Conservation (phyloP, 2,797 vertebrate genomes). For the Hoplostethus mediterraneus region DNA sequence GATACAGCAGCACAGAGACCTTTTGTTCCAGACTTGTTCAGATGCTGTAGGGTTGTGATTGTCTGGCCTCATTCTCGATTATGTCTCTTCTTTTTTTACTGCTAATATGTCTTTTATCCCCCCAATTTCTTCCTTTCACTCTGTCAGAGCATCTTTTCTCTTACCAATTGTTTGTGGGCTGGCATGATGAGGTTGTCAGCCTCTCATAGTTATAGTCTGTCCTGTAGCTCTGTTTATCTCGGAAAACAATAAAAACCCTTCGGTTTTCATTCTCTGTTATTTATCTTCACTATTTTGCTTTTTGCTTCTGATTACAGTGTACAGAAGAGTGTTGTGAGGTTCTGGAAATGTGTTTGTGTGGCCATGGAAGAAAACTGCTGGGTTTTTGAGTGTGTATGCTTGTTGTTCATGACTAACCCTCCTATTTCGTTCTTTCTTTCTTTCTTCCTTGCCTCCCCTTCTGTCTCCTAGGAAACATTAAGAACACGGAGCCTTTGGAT, state of each 20-base stretch:
- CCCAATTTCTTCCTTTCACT: conserved; percentile 30
- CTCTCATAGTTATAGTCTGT: conserved; percentile 32
- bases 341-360: conserved; percentile 3
- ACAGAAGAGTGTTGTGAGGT: background rate
- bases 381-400: conserved; percentile 31
- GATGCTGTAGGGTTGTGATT: conserved; percentile 61
- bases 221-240: conserved; percentile 39
- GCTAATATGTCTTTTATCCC: conserved; percentile 48
- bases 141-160: conserved; percentile 55
- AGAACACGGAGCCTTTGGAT: conserved; percentile 96
- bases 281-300: conserved; percentile 26
- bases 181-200: conserved; percentile 48
- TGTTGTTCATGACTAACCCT: conserved; percentile 58
- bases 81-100: conserved; percentile 20
- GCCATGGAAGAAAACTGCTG: conserved; percentile 2
- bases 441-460: conserved; percentile 27
- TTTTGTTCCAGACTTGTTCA: conserved; percentile 62
- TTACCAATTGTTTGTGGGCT: conserved; percentile 63
- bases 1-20: conserved; percentile 64
- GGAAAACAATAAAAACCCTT: conserved; percentile 47
- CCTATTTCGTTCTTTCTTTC: conserved; percentile 35
- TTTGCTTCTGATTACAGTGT: background rate
- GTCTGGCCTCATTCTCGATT: conserved; percentile 43
- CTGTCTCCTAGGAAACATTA: conserved; percentile 92
- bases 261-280: conserved; percentile 42